A percentile compares a stretch with the other conserved stretches of the same genome.
phyloP scores from a whole-genome alignment of 2,888 invertebrate species.

The Orthosia gracilis region DNA sequence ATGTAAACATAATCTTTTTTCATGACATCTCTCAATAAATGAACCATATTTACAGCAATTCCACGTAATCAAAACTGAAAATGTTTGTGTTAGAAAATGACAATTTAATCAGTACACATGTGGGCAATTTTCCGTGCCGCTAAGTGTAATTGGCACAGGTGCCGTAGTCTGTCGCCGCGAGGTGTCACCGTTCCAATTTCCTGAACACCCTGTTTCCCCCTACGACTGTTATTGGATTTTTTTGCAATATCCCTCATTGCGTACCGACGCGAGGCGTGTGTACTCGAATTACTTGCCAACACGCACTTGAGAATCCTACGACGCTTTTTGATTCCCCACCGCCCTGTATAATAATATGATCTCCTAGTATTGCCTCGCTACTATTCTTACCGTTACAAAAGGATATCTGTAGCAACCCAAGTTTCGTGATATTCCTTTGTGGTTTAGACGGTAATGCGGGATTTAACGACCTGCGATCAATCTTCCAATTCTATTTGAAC shows the following conservation, averaged over 20 bases:
- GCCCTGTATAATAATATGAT: conserved; percentile 66
- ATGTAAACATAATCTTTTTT: background rate
- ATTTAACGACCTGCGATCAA: conserved; percentile 51
- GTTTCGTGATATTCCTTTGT: conserved; percentile 60
- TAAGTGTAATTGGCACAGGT: conserved; percentile 82
- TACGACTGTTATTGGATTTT: conserved; percentile 83
- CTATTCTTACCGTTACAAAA: conserved; percentile 61
- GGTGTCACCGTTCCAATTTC: conserved; percentile 86
- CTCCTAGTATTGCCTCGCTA: conserved; percentile 59
- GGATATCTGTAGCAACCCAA: conserved; percentile 55
- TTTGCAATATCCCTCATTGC: conserved; percentile 85
- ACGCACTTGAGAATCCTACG: conserved; percentile 67
- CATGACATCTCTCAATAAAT: background rate
- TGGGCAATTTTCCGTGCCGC: conserved; percentile 68
- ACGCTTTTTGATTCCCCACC: conserved; percentile 69
- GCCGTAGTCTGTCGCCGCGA: conserved; percentile 72
- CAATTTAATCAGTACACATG: conserved; percentile 63
- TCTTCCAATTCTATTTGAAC: conserved; percentile 53
- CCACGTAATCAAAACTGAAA: conserved; percentile 35
- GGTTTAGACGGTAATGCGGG: conserved; percentile 55
- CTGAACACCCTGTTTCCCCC: conserved; percentile 71
- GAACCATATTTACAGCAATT: conserved; percentile 4
- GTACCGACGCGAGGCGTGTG: conserved; percentile 73
- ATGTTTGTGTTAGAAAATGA: conserved; percentile 60
- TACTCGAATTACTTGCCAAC: conserved; percentile 74